Percentiles rank a stretch among this genome's conserved stretches.
phyloP scores from a whole-genome alignment of 2,888 invertebrate species.

The Tuta absoluta region DNA sequence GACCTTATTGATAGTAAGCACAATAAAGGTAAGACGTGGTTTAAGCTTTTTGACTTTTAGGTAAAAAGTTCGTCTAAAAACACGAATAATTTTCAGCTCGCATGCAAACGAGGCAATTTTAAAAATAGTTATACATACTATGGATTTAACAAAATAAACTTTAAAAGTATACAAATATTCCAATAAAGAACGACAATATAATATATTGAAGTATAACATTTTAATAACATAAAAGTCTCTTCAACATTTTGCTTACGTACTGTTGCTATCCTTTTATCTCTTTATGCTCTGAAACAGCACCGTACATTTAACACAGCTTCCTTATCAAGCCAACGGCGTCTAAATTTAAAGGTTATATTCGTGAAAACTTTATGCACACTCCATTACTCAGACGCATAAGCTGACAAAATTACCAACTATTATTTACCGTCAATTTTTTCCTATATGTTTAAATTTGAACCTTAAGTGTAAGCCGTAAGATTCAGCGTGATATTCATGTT shows the following conservation, averaged over 20 bases:
- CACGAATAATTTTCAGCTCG: too few species aligned
- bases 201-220: too few species aligned
- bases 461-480: slow-evolving; percentile 29
- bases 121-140: too few species aligned
- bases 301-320: slow-evolving; percentile 38
- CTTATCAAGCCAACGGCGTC: slow-evolving; percentile 57
- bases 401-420: slow-evolving; percentile 37
- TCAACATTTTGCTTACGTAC: neutral
- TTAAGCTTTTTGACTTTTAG: too few species aligned
- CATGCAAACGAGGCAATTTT: too few species aligned
- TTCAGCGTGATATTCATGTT: neutral
- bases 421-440: slow-evolving; percentile 30
- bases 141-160: too few species aligned
- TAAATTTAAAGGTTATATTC: slow-evolving; percentile 54
- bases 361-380: slow-evolving; percentile 51
- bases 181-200: too few species aligned
- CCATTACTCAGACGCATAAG: slow-evolving; percentile 54
- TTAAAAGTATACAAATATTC: too few species aligned
- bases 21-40: too few species aligned
- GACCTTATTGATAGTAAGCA: too few species aligned
- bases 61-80: too few species aligned
- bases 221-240: too few species aligned
- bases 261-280: neutral
- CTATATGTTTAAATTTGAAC: slow-evolving; percentile 31
- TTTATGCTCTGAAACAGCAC: neutral